Evolutionary conservation across 92 coral and sea anemone species (phyloP).

Genomic region (Parazoanthus atlanticus): DNA sequence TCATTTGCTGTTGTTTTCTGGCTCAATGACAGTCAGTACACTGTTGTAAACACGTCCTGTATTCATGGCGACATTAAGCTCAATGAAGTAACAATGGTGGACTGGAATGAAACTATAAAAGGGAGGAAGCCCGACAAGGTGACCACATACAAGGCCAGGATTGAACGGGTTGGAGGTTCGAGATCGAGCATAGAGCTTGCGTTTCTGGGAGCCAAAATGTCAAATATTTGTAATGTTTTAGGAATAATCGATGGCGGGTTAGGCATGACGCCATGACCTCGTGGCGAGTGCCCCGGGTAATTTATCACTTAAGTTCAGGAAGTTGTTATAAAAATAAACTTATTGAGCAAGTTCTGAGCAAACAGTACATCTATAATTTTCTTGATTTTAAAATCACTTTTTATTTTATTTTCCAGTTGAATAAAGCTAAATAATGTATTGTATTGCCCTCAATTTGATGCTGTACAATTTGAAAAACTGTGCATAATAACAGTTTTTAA

Average conservation of each 20-base stretch:
- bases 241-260: background rate
- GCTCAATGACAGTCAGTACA: conserved; percentile 43
- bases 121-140: conserved; percentile 45
- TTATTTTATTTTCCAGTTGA: too few relatives aligned
- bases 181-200: background rate
- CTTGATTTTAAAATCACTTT: background rate
- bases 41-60: conserved; percentile 27
- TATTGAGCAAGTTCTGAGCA: background rate
- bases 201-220: background rate
- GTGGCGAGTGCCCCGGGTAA: background rate
- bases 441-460: too few relatives aligned
- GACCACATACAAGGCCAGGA: conserved; percentile 47
- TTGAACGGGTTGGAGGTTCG: conserved; percentile 47
- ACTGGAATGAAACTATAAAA: conserved; percentile 51
- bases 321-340: background rate
- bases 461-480: too few relatives aligned
- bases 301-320: too few relatives aligned
- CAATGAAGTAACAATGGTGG: conserved; percentile 46
- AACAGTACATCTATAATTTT: background rate
- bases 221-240: background rate
- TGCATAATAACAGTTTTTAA: too few relatives aligned
- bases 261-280: background rate
- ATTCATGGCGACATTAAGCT: conserved; percentile 37
- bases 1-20: conserved; percentile 49
- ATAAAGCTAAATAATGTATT: too few relatives aligned